Percentiles rank a stretch among this genome's conserved stretches.
phyloP scores from a whole-genome alignment of 35 echinoderm and acorn worm genomes.

The Patiria miniata region DNA sequence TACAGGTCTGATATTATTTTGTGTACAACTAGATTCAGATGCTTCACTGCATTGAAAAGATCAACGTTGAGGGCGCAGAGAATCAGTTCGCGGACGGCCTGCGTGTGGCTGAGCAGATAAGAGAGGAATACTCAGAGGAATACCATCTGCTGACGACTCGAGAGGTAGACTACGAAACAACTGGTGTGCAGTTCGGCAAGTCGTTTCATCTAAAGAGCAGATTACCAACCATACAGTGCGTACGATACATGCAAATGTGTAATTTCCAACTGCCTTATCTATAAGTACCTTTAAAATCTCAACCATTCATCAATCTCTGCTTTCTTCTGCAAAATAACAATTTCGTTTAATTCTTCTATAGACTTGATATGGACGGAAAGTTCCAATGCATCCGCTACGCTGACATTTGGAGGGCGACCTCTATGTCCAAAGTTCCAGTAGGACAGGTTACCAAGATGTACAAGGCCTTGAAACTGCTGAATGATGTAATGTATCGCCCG shows the following conservation, averaged over 20 bases:
- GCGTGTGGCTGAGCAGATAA: background rate
- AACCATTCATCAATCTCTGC: too few species aligned
- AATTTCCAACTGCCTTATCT: too few species aligned
- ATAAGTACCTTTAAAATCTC: too few species aligned
- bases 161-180: constrained; percentile 4
- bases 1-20: too few species aligned
- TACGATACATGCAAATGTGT: too few species aligned
- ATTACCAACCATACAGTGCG: constrained; percentile 18
- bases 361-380: constrained; percentile 59
- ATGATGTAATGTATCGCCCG: constrained; percentile 47
- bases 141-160: background rate
- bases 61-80: background rate
- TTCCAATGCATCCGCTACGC: constrained; percentile 47
- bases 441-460: constrained; percentile 63
- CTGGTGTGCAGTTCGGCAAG: background rate
- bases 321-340: too few species aligned
- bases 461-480: constrained; percentile 62
- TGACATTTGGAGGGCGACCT: constrained; percentile 51
- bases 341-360: constrained; percentile 14
- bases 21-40: background rate
- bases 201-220: background rate
- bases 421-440: constrained; percentile 51
- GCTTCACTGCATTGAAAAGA: constrained; percentile 34
- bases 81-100: constrained; percentile 30
- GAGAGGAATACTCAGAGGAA: background rate